These are phyloP conservation scores for Pandion haliaetus DNA, from an alignment of 2,113 vertebrate species.

Conservation along the genomic window DNA sequence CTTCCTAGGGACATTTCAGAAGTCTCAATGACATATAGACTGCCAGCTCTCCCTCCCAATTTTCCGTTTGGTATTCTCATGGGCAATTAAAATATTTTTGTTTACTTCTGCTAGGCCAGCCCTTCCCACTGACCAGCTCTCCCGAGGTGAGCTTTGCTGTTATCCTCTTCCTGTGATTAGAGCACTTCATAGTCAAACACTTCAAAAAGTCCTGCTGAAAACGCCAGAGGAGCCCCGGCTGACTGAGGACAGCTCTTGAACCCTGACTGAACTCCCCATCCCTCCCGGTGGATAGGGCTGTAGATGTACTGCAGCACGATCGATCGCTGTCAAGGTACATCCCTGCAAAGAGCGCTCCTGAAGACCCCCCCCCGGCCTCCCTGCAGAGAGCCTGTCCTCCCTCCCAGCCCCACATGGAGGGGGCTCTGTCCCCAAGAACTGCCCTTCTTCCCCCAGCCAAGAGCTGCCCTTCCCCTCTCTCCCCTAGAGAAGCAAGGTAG, in stretches of 20 bases:
- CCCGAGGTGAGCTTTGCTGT: neutral
- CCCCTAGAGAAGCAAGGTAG: neutral
- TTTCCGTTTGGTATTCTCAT: neutral
- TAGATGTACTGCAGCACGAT: accelerated
- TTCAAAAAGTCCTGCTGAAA: neutral
- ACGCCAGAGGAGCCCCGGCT: neutral
- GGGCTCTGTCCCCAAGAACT: accelerated
- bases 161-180: neutral
- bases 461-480: neutral
- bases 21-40: neutral
- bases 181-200: neutral
- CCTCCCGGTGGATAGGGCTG: neutral
- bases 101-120: neutral
- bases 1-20: neutral
- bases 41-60: neutral
- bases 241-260: neutral
- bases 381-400: too few species aligned
- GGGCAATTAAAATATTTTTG: neutral
- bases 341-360: neutral
- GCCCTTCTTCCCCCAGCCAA: neutral
- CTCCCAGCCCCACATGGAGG: accelerated
- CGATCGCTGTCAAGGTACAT: neutral
- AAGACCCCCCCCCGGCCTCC: accelerated
- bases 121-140: neutral
- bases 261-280: neutral